Evolutionary conservation across 2,888 invertebrate genomes (phyloP).

Genomic region (Aproaerema taeniolella): DNA sequence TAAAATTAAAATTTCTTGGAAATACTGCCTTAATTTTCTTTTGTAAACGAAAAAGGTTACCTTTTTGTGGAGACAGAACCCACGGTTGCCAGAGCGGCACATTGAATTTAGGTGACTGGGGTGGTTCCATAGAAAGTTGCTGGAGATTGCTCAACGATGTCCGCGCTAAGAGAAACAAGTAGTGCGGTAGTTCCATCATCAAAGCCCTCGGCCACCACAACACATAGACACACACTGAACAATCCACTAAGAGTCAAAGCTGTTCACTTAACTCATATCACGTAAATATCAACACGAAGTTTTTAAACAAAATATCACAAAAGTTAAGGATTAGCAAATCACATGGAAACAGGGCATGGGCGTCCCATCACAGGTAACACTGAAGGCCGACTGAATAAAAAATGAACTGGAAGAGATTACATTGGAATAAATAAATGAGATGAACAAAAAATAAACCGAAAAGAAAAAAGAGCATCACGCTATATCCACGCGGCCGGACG

Average conservation of each 20-base stretch:
- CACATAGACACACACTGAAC: constrained; percentile 31
- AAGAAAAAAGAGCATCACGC: constrained; percentile 72
- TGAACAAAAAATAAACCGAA: constrained; percentile 74
- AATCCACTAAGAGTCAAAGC: constrained; percentile 12
- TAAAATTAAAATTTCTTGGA: not conserved
- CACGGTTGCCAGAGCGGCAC: constrained; percentile 72
- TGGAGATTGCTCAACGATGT: constrained; percentile 53
- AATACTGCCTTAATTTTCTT: too few relatives aligned
- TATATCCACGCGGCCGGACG: constrained; percentile 77
- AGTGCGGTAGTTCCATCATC: constrained; percentile 72
- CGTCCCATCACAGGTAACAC: constrained; percentile 74
- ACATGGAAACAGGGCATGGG: constrained; percentile 45
- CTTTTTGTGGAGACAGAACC: constrained; percentile 61
- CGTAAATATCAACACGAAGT: not conserved
- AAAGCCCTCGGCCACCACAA: constrained; percentile 36
- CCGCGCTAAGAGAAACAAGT: constrained; percentile 60
- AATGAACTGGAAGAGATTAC: constrained; percentile 77
- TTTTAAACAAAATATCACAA: not conserved
- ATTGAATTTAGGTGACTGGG: constrained; percentile 72
- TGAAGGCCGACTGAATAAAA: constrained; percentile 78
- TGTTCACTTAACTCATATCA: not conserved
- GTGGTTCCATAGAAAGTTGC: constrained; percentile 64
- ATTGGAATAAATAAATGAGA: constrained; percentile 79
- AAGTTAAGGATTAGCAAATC: constrained; percentile 28
- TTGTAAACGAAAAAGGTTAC: too few relatives aligned